These are phyloP conservation scores for Zygaena filipendulae DNA, from an alignment of 2,888 invertebrate genomes.

Conservation along the genomic window DNA sequence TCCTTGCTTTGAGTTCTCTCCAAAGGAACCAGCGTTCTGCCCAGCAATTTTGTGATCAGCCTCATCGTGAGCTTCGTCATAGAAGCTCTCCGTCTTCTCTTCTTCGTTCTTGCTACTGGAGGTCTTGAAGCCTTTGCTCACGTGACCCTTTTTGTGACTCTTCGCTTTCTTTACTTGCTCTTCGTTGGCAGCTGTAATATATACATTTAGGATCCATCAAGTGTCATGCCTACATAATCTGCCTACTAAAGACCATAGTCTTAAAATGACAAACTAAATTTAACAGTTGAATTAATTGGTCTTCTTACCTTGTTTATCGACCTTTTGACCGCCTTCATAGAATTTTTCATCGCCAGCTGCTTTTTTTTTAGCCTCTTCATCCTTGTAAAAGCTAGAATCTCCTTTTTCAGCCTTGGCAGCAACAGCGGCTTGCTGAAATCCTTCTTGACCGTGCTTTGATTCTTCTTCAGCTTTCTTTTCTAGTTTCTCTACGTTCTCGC, in stretches of 20 bases:
- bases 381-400: conserved; percentile 60
- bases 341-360: conserved; percentile 68
- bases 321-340: conserved; percentile 68
- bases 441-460: conserved; percentile 66
- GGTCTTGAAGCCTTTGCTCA: conserved; percentile 73
- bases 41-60: conserved; percentile 68
- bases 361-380: conserved; percentile 69
- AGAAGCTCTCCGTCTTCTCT: conserved; percentile 73
- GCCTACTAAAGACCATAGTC: no score
- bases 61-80: conserved; percentile 73
- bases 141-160: conserved; percentile 73
- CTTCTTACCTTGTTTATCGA: conserved; percentile 68
- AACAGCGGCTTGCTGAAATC: conserved; percentile 63
- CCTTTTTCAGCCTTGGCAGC: conserved; percentile 67
- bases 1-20: conserved; percentile 64
- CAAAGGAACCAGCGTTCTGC: conserved; percentile 67
- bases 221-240: no score
- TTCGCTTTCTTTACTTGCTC: conserved; percentile 65
- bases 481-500: conserved; percentile 62
- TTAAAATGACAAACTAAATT: no score
- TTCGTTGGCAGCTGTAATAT: conserved; percentile 54
- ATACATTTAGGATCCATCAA: no score
- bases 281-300: no score
- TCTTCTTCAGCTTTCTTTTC: conserved; percentile 66
- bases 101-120: conserved; percentile 75